Percentiles rank a stretch among this genome's conserved stretches.
These are phyloP conservation scores for Sebastiscus tertius DNA, from an alignment of 2,797 vertebrate genomes.

Conservation along the genomic window DNA sequence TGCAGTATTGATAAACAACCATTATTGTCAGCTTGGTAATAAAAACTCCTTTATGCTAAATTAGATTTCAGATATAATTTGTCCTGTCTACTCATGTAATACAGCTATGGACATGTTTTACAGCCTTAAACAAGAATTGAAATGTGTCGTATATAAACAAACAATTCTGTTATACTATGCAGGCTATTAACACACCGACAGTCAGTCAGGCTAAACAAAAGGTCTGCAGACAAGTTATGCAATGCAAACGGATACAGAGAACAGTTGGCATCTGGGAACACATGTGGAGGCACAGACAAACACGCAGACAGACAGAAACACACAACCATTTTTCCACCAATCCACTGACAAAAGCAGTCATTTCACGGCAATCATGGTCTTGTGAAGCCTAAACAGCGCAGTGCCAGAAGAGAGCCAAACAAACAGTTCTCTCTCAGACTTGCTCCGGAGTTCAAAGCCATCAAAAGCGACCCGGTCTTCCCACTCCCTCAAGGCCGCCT, in stretches of 20 bases:
- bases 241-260: slow-evolving; percentile 58
- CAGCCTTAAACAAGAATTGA: slow-evolving; percentile 25
- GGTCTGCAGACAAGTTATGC: slow-evolving; percentile 50
- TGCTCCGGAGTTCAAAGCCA: slow-evolving; percentile 65
- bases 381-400: slow-evolving; percentile 65
- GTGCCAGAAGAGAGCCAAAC: slow-evolving; percentile 66
- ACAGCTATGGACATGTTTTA: slow-evolving; percentile 10
- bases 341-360: slow-evolving; percentile 60
- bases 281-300: neutral
- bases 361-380: slow-evolving; percentile 69
- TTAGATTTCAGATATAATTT: slow-evolving; percentile 4
- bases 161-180: slow-evolving; percentile 31
- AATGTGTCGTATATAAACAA: slow-evolving; percentile 48
- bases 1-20: slow-evolving; percentile 32
- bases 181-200: slow-evolving; percentile 52
- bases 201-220: slow-evolving; percentile 50
- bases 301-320: slow-evolving; percentile 53
- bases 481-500: slow-evolving; percentile 39
- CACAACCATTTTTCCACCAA: slow-evolving; percentile 55
- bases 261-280: slow-evolving; percentile 61
- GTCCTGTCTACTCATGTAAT: neutral
- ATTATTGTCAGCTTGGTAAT: slow-evolving; percentile 13
- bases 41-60: slow-evolving; percentile 14
- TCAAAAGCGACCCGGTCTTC: slow-evolving; percentile 48
- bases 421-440: slow-evolving; percentile 65